Percentiles rank a stretch among this genome's conserved stretches.
Evolutionary conservation across 1,140 invertebrate genomes (phyloP).

Genomic region (Aphidius gifuensis): DNA sequence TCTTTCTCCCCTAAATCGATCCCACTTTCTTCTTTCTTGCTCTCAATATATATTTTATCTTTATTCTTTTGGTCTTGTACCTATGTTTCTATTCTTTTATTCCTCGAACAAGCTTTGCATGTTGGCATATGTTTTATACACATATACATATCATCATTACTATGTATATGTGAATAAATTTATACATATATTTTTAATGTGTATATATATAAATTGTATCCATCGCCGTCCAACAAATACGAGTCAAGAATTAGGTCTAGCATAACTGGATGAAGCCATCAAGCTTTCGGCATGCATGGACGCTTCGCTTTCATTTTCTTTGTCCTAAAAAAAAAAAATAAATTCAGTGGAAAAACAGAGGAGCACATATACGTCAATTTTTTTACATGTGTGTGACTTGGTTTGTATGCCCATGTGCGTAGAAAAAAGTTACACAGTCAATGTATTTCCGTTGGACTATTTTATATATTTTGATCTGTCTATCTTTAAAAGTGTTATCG

Average conservation of each 20-base stretch:
- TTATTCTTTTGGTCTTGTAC: conserved; percentile 17
- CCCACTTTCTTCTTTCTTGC: conserved; percentile 13
- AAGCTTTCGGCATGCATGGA: conserved; percentile 26
- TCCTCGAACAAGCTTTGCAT: conserved; percentile 3
- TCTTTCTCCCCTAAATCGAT: conserved; percentile 36
- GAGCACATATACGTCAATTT: too few species aligned
- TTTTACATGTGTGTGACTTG: too few species aligned
- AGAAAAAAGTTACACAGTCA: too few species aligned
- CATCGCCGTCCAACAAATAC: conserved; percentile 43
- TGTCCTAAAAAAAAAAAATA: conserved; percentile 13
- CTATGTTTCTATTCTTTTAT: conserved; percentile 18
- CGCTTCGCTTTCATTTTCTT: conserved; percentile 18
- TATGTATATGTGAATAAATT: too few species aligned
- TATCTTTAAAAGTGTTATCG: too few species aligned
- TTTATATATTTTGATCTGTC: too few species aligned
- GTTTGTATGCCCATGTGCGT: too few species aligned
- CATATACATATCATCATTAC: too few species aligned
- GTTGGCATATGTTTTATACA: not conserved
- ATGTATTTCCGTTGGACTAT: too few species aligned
- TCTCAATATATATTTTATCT: conserved; percentile 5
- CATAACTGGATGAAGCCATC: conserved; percentile 56
- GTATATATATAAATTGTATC: too few species aligned
- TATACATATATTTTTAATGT: too few species aligned
- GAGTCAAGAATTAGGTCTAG: conserved; percentile 48
- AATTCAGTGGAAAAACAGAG: conserved; percentile 2